phyloP scores from a whole-genome alignment of 1,140 invertebrate genomes.

The Formica exsecta region DNA sequence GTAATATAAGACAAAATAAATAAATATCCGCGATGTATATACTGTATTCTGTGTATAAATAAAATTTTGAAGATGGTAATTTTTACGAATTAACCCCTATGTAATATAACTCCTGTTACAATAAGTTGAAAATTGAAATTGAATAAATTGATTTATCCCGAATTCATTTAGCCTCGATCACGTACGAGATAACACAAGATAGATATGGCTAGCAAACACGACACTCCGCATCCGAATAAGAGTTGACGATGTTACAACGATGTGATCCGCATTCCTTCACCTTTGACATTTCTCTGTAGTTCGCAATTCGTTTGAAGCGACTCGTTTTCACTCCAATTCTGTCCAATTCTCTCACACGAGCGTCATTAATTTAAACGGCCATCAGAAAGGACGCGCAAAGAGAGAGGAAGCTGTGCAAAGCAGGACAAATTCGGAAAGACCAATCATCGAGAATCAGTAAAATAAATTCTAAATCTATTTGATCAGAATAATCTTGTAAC shows the following conservation, averaged over 20 bases:
- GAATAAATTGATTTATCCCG: slow-evolving; percentile 10
- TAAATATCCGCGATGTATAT: background rate
- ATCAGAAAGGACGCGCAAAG: slow-evolving; percentile 48
- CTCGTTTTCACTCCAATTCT: slow-evolving; percentile 59
- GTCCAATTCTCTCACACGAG: slow-evolving; percentile 37
- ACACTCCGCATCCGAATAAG: background rate
- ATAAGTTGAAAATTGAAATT: background rate
- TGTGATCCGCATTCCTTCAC: slow-evolving; percentile 34
- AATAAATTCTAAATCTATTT: slow-evolving; percentile 42
- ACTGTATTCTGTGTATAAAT: background rate
- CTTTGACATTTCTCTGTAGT: slow-evolving; percentile 63
- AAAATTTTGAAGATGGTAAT: background rate
- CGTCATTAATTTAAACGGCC: slow-evolving; percentile 67
- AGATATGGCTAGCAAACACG: background rate
- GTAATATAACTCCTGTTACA: background rate
- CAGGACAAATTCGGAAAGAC: slow-evolving; percentile 29
- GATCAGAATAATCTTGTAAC: slow-evolving; percentile 39
- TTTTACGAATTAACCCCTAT: background rate
- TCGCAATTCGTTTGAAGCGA: slow-evolving; percentile 53
- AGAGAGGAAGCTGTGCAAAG: slow-evolving; percentile 1
- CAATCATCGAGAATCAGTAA: slow-evolving; percentile 37
- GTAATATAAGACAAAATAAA: background rate
- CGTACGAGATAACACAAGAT: background rate
- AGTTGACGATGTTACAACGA: slow-evolving; percentile 21
- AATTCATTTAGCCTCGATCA: background rate